Conservation (phyloP, 2,888 invertebrate species). For the Reticulitermes lucifugus region DNA sequence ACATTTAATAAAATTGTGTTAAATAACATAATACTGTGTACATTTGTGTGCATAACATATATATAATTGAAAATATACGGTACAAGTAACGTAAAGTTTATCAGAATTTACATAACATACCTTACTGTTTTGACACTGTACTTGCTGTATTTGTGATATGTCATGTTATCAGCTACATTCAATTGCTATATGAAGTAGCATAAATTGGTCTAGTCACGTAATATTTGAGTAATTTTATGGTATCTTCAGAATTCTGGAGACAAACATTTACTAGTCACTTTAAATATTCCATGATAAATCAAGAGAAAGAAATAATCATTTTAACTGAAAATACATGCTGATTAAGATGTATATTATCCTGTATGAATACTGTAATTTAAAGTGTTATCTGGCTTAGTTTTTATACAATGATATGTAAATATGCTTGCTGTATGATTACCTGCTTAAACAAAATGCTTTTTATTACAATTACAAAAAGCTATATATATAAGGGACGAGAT, state of each 20-base stretch:
- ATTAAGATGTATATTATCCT: slow-evolving; percentile 30
- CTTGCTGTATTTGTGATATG: too few relatives aligned
- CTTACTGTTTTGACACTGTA: too few relatives aligned
- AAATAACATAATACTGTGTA: too few relatives aligned
- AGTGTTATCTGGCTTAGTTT: slow-evolving; percentile 41
- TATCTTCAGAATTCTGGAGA: not conserved
- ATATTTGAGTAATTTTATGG: too few relatives aligned
- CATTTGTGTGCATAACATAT: too few relatives aligned
- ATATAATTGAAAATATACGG: too few relatives aligned
- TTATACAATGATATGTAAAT: slow-evolving; percentile 43
- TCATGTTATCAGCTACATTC: too few relatives aligned
- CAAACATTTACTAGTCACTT: not conserved
- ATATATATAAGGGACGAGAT: slow-evolving; percentile 20
- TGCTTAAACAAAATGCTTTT: slow-evolving; percentile 33
- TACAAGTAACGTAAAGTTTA: too few relatives aligned
- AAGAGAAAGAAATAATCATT: slow-evolving; percentile 2
- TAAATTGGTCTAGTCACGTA: too few relatives aligned
- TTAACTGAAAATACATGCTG: slow-evolving; percentile 26
- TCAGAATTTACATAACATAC: too few relatives aligned
- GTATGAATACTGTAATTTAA: slow-evolving; percentile 27
- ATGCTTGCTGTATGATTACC: slow-evolving; percentile 41
- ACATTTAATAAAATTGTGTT: too few relatives aligned
- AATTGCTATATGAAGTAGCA: too few relatives aligned
- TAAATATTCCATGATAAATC: not conserved
- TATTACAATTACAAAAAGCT: slow-evolving; percentile 33